These are phyloP conservation scores for Meandrusa payeni DNA, from an alignment of 2,888 invertebrate genomes.

Conservation along the genomic window DNA sequence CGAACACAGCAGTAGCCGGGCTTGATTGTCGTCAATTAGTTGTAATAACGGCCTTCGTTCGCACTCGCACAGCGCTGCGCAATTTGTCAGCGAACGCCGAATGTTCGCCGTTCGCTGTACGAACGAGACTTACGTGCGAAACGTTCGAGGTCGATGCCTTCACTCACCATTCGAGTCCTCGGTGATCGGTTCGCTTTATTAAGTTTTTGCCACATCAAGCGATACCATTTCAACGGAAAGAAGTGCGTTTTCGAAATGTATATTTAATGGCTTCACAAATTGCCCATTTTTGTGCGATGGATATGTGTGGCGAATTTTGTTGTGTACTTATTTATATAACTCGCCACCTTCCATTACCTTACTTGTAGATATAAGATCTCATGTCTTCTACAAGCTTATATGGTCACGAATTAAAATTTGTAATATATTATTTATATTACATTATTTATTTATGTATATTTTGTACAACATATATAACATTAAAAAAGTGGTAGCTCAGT, in stretches of 20 bases:
- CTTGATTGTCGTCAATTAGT: conserved; percentile 76
- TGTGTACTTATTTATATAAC: conserved; percentile 21
- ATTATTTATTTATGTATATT: too few species aligned
- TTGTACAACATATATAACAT: too few species aligned
- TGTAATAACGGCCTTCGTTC: conserved; percentile 64
- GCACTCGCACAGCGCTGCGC: conserved; percentile 55
- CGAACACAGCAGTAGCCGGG: conserved; percentile 51
- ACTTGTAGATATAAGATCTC: too few species aligned
- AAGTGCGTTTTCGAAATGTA: conserved; percentile 30
- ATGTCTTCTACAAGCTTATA: too few species aligned
- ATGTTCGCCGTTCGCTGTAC: conserved; percentile 21
- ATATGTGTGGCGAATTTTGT: conserved; percentile 18
- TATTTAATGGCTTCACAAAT: conserved; percentile 27
- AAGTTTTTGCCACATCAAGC: conserved; percentile 24
- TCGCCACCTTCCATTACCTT: too few species aligned
- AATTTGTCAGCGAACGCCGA: conserved; percentile 57
- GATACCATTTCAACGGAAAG: conserved; percentile 26
- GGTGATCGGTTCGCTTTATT: conserved; percentile 17
- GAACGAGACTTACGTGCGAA: conserved; percentile 69
- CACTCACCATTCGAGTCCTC: conserved; percentile 30
- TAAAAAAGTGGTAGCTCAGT: too few species aligned
- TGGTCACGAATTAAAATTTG: too few species aligned
- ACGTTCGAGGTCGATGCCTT: conserved; percentile 59
- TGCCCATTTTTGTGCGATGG: conserved; percentile 19
- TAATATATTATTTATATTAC: too few species aligned